phyloP scores from a whole-genome alignment of 1,140 invertebrate species.

The Papilio polyxenes region DNA sequence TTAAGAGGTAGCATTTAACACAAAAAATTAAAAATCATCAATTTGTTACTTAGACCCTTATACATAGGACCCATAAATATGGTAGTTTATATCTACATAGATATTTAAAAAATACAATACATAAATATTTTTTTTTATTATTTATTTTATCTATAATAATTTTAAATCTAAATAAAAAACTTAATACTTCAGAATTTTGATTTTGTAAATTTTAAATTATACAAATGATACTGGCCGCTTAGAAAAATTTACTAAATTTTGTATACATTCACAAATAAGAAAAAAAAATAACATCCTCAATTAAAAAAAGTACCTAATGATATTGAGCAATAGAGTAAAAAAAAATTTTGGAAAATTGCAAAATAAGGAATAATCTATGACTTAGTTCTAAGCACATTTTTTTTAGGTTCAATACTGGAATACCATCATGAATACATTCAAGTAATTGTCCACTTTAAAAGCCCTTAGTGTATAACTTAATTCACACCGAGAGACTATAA shows the following conservation, averaged over 20 bases:
- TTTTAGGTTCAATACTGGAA: background rate
- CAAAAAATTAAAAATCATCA: too few relatives aligned
- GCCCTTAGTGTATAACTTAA: too few relatives aligned
- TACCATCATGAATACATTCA: too few relatives aligned
- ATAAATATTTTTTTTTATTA: background rate
- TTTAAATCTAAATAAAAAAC: background rate
- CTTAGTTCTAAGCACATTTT: background rate
- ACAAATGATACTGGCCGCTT: conserved; percentile 9
- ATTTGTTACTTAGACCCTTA: too few relatives aligned
- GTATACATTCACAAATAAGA: background rate
- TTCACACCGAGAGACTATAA: too few relatives aligned
- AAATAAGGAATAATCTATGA: background rate
- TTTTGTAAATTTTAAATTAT: background rate
- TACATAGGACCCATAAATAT: too few relatives aligned
- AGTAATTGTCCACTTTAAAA: too few relatives aligned
- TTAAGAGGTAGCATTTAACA: too few relatives aligned
- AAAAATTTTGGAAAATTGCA: too few relatives aligned
- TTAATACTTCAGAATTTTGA: background rate
- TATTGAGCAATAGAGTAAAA: background rate
- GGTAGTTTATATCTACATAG: background rate
- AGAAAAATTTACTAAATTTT: background rate
- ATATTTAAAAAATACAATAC: background rate
- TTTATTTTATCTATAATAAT: background rate
- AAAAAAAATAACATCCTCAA: background rate
- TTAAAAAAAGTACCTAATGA: background rate